Evolutionary conservation across 2,888 invertebrate species (phyloP), one percentile per base, ranked within the genome.

Genomic region (Papilio elwesi): DNA sequence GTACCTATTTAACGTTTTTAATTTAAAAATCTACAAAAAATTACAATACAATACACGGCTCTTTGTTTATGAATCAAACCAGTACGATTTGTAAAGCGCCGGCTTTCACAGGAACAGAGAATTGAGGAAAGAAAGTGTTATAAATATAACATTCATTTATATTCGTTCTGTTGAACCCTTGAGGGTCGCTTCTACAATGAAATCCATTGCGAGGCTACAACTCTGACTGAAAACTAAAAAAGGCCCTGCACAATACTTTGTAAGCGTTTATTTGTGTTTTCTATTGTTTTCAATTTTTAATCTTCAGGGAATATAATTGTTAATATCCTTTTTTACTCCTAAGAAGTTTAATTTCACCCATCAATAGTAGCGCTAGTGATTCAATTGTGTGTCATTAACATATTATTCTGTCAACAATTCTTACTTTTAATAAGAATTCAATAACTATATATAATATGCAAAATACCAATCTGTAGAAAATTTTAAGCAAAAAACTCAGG

Each of bases 121-220:
- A 90, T 88, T 88, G 86, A 88, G 84, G 85, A 85, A 87, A 87
- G 87, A 89, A 91, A 92, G 92, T 89, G 92, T 91, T 90, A 92
- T 92, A 92, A 92, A 93, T 93, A 92, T 91, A 91, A 93, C 90
- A 92, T 92, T 92, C 92, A 93, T 93, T 93, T 93, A 91, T 92
- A 92, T 93, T 92, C 92, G 88, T 90, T 90, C 87, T 88, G 84
- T 81, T 87, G 86, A 87, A 89, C 90, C 86, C 87, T 90, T 86
- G 85, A 87, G 86, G 84, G 83, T 52, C 57, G 47, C 70, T 55
- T 43, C 48, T 47, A n/a, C 53, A 48, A 70, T 64, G 53, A 70
- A 70, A 70, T 47, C 53, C 47, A 63, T 63, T 70, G 64, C 53
- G 64, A 70, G 47, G 43, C 15, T 63, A 53, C 13, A 53, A 65